Conservation (phyloP, 2,888 invertebrate species). For the Oasisia sp. region DNA sequence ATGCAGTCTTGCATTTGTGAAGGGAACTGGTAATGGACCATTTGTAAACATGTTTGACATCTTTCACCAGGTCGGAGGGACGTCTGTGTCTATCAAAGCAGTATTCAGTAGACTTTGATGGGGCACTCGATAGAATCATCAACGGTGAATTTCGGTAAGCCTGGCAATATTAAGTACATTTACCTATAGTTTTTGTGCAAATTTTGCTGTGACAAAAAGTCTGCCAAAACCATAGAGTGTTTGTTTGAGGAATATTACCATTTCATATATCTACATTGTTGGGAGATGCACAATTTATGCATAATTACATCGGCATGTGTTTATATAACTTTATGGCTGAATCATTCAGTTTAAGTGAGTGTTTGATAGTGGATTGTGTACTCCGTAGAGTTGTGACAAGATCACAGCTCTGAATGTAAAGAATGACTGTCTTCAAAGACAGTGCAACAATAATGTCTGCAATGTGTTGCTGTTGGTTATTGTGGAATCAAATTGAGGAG, state of each 20-base stretch:
- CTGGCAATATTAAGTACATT: constrained; percentile 22
- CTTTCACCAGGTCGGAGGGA: constrained; percentile 82
- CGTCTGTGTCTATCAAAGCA: constrained; percentile 88
- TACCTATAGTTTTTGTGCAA: not conserved
- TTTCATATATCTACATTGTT: not conserved
- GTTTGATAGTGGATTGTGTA: too few relatives aligned
- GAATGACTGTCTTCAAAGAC: too few relatives aligned
- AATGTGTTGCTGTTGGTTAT: too few relatives aligned
- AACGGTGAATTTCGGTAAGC: constrained; percentile 72
- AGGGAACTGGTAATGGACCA: not conserved
- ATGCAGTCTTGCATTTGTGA: not conserved
- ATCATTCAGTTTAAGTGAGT: too few relatives aligned
- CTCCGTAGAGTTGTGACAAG: too few relatives aligned
- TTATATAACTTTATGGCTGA: too few relatives aligned
- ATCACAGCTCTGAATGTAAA: too few relatives aligned
- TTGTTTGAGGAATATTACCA: not conserved
- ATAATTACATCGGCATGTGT: too few relatives aligned
- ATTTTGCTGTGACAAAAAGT: not conserved
- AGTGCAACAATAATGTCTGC: too few relatives aligned
- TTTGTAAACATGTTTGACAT: constrained; percentile 13
- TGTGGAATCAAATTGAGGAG: too few relatives aligned
- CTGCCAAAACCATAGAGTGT: too few relatives aligned
- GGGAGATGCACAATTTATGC: too few relatives aligned
- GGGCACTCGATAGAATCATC: constrained; percentile 81
- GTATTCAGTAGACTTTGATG: constrained; percentile 82